phyloP scores from a whole-genome alignment of 2,888 invertebrate genomes.

The Phortica okadai region DNA sequence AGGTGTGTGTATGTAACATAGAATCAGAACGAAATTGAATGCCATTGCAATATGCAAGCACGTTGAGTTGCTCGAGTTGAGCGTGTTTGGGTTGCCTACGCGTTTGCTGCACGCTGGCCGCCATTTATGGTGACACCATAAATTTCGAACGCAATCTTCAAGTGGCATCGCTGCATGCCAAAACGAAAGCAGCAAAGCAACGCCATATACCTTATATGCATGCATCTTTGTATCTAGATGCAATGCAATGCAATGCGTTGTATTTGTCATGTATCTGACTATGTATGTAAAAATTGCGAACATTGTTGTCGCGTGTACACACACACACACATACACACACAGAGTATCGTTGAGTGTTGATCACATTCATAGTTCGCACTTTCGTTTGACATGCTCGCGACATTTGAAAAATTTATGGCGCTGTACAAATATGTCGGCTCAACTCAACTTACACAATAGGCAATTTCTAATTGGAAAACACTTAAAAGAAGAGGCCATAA shows the following conservation, averaged over 20 bases:
- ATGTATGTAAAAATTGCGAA: slow-evolving; percentile 2
- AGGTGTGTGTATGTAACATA: neutral
- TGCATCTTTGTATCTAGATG: slow-evolving; percentile 3
- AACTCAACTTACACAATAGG: too few species aligned
- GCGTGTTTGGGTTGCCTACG: neutral
- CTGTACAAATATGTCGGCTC: neutral
- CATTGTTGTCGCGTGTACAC: neutral
- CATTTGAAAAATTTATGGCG: slow-evolving; percentile 26
- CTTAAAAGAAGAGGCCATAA: too few species aligned
- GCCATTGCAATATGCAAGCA: too few species aligned
- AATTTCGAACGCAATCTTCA: slow-evolving; percentile 14
- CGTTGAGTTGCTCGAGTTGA: neutral
- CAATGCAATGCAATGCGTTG: neutral
- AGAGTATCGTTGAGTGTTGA: neutral
- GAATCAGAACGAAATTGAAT: neutral
- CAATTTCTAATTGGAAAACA: too few species aligned
- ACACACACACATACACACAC: neutral
- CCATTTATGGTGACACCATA: slow-evolving; percentile 31
- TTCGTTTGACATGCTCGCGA: slow-evolving; percentile 23
- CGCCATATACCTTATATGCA: neutral
- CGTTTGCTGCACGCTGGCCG: neutral
- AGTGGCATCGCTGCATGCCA: slow-evolving; percentile 10
- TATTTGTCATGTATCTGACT: neutral
- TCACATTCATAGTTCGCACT: slow-evolving; percentile 30
- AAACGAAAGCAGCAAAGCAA: neutral